A percentile compares a stretch with the other conserved stretches of the same genome.
Conservation (phyloP, 1,140 invertebrate species). For the Drosophila nikananu region DNA sequence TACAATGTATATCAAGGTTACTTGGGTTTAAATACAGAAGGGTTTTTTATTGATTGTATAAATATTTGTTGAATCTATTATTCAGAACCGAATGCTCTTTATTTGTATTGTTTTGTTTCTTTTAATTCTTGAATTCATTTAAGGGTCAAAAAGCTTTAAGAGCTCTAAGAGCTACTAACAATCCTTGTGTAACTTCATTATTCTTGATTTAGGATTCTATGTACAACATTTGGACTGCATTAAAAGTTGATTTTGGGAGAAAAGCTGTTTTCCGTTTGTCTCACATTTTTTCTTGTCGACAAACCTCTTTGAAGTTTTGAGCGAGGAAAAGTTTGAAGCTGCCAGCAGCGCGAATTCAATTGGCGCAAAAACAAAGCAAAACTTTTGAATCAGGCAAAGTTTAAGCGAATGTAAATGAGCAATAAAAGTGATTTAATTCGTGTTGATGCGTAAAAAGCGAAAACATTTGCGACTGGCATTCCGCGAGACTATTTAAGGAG, state of each 20-base stretch:
- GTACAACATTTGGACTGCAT: conserved; percentile 1
- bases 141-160: neutral
- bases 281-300: neutral
- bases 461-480: conserved; percentile 34
- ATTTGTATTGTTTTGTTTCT: neutral
- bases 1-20: neutral
- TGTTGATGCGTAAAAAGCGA: conserved; percentile 45
- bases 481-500: conserved; percentile 33
- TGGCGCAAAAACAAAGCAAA: conserved; percentile 18
- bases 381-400: conserved; percentile 41
- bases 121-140: neutral
- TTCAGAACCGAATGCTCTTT: neutral
- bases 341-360: conserved; percentile 40
- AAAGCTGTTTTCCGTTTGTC: neutral
- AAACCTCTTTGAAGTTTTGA: conserved; percentile 49
- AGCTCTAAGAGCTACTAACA: neutral
- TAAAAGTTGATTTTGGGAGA: neutral
- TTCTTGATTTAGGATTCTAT: conserved; percentile 6
- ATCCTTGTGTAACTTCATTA: neutral
- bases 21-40: neutral
- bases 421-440: conserved; percentile 41
- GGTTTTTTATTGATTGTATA: neutral
- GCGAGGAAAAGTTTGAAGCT: conserved; percentile 23
- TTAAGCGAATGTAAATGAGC: conserved; percentile 36
- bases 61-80: neutral